Percentiles rank a stretch among this genome's conserved stretches.
phyloP scores from a whole-genome alignment of 2,113 vertebrate species.

The Hydrochoerus hydrochaeris region DNA sequence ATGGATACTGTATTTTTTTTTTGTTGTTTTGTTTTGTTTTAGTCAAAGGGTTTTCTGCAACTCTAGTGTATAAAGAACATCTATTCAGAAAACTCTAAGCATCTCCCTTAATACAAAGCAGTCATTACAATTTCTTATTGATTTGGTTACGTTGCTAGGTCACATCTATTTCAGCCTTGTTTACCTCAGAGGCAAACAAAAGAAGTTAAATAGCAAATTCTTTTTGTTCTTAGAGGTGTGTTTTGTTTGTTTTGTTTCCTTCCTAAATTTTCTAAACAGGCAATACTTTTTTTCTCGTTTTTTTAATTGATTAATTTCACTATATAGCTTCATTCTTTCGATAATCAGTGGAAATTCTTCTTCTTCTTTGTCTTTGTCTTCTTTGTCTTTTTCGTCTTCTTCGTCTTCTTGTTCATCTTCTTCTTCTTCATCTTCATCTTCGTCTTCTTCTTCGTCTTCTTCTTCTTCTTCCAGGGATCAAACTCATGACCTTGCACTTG shows the following conservation, averaged over 20 bases:
- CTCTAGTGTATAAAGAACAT: not conserved
- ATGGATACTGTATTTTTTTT: not conserved
- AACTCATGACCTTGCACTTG: too few species aligned
- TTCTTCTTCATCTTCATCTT: too few species aligned
- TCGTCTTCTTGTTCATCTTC: too few species aligned
- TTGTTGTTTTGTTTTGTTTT: not conserved
- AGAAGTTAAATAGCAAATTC: constrained; percentile 22
- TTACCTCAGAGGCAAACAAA: constrained; percentile 27
- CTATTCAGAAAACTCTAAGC: not conserved
- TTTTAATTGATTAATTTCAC: constrained; percentile 30
- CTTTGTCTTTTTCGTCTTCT: too few species aligned
- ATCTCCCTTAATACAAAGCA: constrained; percentile 29
- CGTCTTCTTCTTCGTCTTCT: too few species aligned
- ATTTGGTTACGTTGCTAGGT: constrained; percentile 8
- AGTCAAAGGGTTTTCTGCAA: not conserved
- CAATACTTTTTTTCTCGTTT: not conserved
- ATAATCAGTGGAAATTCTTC: not conserved
- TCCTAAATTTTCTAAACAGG: constrained; percentile 22
- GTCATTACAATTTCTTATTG: constrained; percentile 14
- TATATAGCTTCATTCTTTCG: not conserved
- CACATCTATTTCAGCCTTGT: not conserved
- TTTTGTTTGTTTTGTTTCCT: constrained; percentile 53
- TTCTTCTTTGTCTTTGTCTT: too few species aligned
- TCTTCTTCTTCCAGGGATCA: too few species aligned
- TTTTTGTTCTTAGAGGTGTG: not conserved